phyloP scores from a whole-genome alignment of 2,113 vertebrate species.

The Eubucco bourcierii region DNA sequence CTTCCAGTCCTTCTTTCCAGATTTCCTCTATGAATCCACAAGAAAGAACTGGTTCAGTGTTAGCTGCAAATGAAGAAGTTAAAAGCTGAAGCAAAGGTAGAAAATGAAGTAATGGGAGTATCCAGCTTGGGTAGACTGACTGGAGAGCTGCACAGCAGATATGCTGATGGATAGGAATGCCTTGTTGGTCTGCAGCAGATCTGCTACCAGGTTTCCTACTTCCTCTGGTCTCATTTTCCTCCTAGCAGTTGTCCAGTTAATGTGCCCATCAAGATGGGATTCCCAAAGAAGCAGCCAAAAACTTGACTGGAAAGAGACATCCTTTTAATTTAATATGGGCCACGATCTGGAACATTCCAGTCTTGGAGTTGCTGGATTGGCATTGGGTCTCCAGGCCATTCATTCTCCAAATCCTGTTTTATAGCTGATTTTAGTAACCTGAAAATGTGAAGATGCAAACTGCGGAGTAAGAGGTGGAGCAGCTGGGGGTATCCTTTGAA shows the following conservation, averaged over 20 bases:
- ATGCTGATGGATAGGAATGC: neutral
- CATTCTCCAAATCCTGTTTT: neutral
- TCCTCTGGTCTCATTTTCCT: neutral
- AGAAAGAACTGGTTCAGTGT: neutral
- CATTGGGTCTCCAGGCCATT: neutral
- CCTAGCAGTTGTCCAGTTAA: neutral
- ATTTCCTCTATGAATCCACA: neutral
- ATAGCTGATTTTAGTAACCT: neutral
- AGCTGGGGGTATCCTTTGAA: neutral
- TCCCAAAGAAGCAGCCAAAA: neutral
- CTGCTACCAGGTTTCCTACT: neutral
- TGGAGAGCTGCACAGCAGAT: neutral
- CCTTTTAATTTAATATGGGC: neutral
- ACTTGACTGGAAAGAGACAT: neutral
- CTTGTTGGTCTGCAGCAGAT: rapidly evolving
- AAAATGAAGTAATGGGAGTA: neutral
- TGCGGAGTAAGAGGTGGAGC: neutral
- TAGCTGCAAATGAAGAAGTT: neutral
- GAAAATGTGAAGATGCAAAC: neutral
- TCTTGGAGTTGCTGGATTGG: neutral
- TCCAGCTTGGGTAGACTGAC: rapidly evolving
- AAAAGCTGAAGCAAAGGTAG: neutral
- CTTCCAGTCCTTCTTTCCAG: conserved; percentile 31
- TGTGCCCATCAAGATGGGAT: neutral
- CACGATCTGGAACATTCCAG: rapidly evolving